Conservation (phyloP, 2,113 vertebrate genomes). For the Kryptolebias marmoratus region DNA sequence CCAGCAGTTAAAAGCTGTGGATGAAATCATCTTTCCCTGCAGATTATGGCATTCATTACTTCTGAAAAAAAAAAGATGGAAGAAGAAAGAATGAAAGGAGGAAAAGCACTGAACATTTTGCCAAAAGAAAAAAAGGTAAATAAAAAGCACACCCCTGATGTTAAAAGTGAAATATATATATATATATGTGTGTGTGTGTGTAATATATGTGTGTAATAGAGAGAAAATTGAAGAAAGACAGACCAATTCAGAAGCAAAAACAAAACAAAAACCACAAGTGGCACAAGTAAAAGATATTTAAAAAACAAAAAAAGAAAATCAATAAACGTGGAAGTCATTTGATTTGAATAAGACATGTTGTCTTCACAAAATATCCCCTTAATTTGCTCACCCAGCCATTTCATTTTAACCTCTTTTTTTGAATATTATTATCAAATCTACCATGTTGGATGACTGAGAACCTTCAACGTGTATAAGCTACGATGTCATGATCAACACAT, state of each 20-base stretch:
- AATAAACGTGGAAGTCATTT: no score
- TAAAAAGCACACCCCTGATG: constrained; percentile 7
- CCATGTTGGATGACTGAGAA: no score
- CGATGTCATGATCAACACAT: constrained; percentile 9
- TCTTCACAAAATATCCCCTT: no score
- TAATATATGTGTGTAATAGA: not conserved
- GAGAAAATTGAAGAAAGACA: not conserved
- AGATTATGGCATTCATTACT: constrained; percentile 67
- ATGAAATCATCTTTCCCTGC: constrained; percentile 56
- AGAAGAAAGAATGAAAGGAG: constrained; percentile 1
- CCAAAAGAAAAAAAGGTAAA: not conserved
- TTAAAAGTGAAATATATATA: constrained; percentile 23
- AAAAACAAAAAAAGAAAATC: no score
- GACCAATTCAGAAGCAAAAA: not conserved
- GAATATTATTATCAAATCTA: no score
- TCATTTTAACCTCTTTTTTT: no score
- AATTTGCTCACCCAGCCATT: no score
- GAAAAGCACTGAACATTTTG: not conserved
- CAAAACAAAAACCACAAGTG: no score
- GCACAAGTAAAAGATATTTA: no score
- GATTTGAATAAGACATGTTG: no score
- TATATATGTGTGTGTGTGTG: no score
- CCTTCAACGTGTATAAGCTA: not conserved
- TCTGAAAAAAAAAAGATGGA: constrained; percentile 43
- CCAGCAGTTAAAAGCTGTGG: constrained; percentile 59